Evolutionary conservation across 2,113 vertebrate genomes (phyloP).

Genomic region (Amblyopsis rosae): DNA sequence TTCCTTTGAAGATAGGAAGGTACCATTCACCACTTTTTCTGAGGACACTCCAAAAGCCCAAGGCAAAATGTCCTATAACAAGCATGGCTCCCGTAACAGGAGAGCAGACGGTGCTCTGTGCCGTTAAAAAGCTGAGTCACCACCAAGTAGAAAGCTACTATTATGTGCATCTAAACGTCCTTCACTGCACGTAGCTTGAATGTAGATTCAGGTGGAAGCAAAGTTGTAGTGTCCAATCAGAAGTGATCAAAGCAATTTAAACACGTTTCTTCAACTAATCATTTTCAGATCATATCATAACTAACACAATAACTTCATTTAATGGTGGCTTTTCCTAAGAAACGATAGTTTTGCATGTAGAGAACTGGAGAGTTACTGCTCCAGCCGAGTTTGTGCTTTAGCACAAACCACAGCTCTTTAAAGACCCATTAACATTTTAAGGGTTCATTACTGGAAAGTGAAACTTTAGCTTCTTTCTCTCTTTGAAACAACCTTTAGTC

Average conservation of each 20-base stretch:
- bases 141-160: neutral
- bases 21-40: slow-evolving; percentile 34
- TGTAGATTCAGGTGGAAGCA: neutral
- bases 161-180: neutral
- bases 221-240: neutral
- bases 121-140: slow-evolving; percentile 17
- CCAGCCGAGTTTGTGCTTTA: neutral
- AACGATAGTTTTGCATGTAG: neutral
- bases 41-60: slow-evolving; percentile 43
- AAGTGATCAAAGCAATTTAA: neutral
- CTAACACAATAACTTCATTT: neutral
- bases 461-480: slow-evolving; percentile 10
- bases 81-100: slow-evolving; percentile 23
- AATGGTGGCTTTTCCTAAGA: neutral
- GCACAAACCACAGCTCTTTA: neutral
- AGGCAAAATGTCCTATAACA: slow-evolving; percentile 22
- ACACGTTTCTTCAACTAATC: neutral
- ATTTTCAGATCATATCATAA: neutral
- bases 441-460: neutral
- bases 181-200: neutral
- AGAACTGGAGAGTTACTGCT: slow-evolving; percentile 1
- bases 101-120: slow-evolving; percentile 9
- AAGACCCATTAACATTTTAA: slow-evolving; percentile 5
- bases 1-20: slow-evolving; percentile 51
- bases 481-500: slow-evolving; percentile 5